phyloP scores from a whole-genome alignment of 2,797 vertebrate species.

The Sebastiscus albofasciatus region DNA sequence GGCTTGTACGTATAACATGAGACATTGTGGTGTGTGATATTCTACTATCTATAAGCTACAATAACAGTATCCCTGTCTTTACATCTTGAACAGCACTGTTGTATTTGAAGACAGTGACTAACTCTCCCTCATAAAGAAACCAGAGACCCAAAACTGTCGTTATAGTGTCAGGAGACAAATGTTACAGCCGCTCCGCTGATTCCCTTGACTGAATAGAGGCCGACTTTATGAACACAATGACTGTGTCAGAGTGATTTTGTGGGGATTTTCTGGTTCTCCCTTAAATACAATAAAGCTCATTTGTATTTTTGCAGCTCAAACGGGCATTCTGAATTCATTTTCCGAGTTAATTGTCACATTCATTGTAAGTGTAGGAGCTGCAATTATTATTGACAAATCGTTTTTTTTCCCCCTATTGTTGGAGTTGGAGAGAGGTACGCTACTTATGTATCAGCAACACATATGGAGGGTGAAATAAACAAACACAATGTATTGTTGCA shows the following conservation, averaged over 20 bases:
- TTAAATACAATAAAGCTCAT: conserved; percentile 65
- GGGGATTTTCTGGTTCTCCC: conserved; percentile 53
- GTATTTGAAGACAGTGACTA: conserved; percentile 49
- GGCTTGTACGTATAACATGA: conserved; percentile 16
- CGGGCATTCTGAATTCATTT: conserved; percentile 52
- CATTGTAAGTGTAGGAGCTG: conserved; percentile 42
- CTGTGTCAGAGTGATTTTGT: conserved; percentile 66
- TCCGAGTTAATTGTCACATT: conserved; percentile 50
- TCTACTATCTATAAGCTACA: conserved; percentile 1
- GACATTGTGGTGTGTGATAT: conserved; percentile 7
- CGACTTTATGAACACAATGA: conserved; percentile 69
- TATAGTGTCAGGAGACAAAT: conserved; percentile 58
- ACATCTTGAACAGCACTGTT: conserved; percentile 25
- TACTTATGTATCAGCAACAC: conserved; percentile 1
- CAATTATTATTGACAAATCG: conserved; percentile 37
- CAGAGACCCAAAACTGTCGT: conserved; percentile 67
- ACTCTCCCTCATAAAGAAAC: conserved; percentile 51
- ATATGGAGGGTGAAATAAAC: conserved; percentile 2
- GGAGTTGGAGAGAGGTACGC: conserved; percentile 1
- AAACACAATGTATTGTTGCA: not conserved
- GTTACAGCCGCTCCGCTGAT: conserved; percentile 57
- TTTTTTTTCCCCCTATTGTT: not conserved
- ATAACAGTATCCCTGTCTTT: conserved; percentile 6
- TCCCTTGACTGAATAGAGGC: conserved; percentile 61
- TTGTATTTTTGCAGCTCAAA: conserved; percentile 50